Base-by-base conservation (phyloP, 2,113 vertebrate genomes). In the Brachyhypopomus gauderio region DNA sequence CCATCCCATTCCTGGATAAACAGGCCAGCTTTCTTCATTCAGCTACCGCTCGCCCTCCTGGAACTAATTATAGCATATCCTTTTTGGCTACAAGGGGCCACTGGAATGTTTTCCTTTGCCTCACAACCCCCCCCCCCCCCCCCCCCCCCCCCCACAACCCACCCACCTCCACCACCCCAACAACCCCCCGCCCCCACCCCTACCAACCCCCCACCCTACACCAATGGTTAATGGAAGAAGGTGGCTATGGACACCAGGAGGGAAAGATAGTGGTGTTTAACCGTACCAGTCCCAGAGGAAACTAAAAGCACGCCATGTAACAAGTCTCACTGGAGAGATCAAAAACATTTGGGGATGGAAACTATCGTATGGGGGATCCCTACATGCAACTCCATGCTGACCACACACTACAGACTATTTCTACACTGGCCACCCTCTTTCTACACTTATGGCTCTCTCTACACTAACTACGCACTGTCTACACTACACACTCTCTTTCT, bases 21-120 rank as follows among this genome's bases (percentile, higher is more conserved):
- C 83, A 87, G 87, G 86, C 82, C 81, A 58, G 87, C 86, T 86
- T 86, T 86, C 85, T 87, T 84, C 72, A 84, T 88, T 88, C 87
- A 88, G 86, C 85, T 79, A 83, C 85, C 30, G 82, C 79, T 87
- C 74, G 73, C 80, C 75, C 86, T 88, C 88, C 87, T 88, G 87
- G 85, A 89, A 88, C 86, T 89, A 86, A 89, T 89, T 89, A 88
- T 85, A 86, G 85, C 85, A 84, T 85, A 87, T 86, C 84, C 86
- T 86, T 85, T 87, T 88, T 86, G 85, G 87, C 84, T 86, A 86
- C 83, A 87, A 78, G 84, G 84, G 84, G 85, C 86, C 73, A 81
- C 64, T 87, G 86, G 86, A 89, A 87, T 87, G 83, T 87, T 85
- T 85, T 85, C 82, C 81, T 81, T 82, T 59, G 58, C 62, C 80